phyloP scores from a whole-genome alignment of 2,888 invertebrate species.

The Himalopsyche kuldschensis region DNA sequence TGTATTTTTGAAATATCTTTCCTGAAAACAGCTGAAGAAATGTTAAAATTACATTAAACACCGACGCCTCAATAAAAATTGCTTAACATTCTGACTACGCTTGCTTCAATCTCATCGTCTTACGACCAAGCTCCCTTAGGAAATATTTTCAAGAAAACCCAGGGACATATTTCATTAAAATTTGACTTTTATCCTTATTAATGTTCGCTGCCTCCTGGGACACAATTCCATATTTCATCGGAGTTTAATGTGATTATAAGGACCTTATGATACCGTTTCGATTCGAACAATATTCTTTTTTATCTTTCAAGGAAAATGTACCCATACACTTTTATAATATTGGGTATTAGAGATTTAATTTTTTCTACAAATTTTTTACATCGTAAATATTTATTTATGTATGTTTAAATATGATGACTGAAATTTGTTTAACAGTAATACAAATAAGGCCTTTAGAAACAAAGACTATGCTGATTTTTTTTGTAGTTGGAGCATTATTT shows the following conservation, averaged over 20 bases:
- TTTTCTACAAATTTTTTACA: not conserved
- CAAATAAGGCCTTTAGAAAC: too few species aligned
- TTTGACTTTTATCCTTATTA: slow-evolving; percentile 39
- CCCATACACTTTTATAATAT: not conserved
- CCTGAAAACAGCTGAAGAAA: too few species aligned
- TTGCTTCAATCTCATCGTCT: not conserved
- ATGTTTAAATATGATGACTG: too few species aligned
- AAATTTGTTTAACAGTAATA: too few species aligned
- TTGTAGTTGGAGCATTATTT: too few species aligned
- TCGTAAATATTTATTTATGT: not conserved
- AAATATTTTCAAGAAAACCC: slow-evolving; percentile 3
- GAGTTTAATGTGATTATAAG: slow-evolving; percentile 27
- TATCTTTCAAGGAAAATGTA: slow-evolving; percentile 4
- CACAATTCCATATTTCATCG: slow-evolving; percentile 18
- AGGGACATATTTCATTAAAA: slow-evolving; percentile 36
- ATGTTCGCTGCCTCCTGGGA: slow-evolving; percentile 18
- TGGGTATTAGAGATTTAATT: not conserved
- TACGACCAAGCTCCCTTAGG: not conserved
- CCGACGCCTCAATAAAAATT: not conserved
- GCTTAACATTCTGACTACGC: not conserved
- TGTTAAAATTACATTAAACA: too few species aligned
- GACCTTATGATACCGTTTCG: slow-evolving; percentile 28
- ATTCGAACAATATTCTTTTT: slow-evolving; percentile 19
- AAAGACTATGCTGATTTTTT: too few species aligned
- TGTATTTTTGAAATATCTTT: too few species aligned